phyloP scores from a whole-genome alignment of 1,140 invertebrate species.

The Saxidomus purpurata region DNA sequence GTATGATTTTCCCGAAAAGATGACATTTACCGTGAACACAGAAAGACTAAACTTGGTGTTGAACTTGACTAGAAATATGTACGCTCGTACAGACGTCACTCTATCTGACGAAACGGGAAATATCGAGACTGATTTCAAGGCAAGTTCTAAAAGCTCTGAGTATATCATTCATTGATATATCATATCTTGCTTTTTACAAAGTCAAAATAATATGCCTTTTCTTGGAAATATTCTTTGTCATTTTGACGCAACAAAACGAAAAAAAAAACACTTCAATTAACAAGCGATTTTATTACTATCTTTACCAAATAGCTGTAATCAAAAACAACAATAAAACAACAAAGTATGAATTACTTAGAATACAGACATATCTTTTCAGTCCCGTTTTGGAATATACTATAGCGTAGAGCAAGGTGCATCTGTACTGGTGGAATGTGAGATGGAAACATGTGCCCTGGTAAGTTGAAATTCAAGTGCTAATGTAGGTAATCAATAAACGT shows the following conservation, averaged over 20 bases:
- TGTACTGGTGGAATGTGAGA: background rate
- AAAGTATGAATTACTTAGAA: too few species aligned
- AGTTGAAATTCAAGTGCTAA: background rate
- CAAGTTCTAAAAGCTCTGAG: background rate
- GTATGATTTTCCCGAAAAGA: slow-evolving; percentile 12
- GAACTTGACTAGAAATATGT: background rate
- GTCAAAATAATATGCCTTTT: too few species aligned
- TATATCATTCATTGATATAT: too few species aligned
- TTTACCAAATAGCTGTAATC: too few species aligned
- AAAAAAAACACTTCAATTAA: too few species aligned
- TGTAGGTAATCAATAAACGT: too few species aligned
- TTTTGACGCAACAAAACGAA: too few species aligned
- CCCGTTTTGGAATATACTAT: background rate
- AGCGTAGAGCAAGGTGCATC: background rate
- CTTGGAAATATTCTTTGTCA: too few species aligned
- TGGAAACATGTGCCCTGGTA: background rate
- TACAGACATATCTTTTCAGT: background rate
- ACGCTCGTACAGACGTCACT: background rate
- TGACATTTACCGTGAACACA: background rate
- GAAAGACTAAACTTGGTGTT: background rate
- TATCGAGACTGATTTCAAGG: background rate
- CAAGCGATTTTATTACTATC: too few species aligned
- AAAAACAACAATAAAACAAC: too few species aligned
- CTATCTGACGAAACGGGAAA: background rate
- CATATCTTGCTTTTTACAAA: too few species aligned